Conservation (phyloP, 2,888 invertebrate species). For the Caenorhabditis sinica region DNA sequence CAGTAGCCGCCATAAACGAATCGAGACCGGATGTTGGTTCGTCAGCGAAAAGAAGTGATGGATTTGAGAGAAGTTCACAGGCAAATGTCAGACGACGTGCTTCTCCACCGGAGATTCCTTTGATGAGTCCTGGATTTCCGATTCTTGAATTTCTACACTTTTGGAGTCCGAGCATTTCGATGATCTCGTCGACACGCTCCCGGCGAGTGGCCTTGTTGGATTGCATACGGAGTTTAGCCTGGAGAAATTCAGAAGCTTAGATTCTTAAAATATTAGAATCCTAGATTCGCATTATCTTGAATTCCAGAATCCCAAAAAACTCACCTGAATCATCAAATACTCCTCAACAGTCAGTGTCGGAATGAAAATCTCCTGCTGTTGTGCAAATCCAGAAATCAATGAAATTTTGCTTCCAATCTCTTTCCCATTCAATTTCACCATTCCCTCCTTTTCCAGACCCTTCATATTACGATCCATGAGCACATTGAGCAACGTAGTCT, state of each 20-base stretch:
- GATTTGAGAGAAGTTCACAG: conserved; percentile 92
- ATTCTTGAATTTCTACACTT: conserved; percentile 94
- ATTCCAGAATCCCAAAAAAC: not conserved
- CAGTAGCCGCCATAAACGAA: conserved; percentile 93
- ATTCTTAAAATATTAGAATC: not conserved
- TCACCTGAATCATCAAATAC: conserved; percentile 77
- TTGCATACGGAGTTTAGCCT: conserved; percentile 83
- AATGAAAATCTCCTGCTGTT: conserved; percentile 81
- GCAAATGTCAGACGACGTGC: conserved; percentile 89
- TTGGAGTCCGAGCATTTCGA: conserved; percentile 90
- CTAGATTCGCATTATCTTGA: not conserved
- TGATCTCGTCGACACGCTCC: conserved; percentile 85
- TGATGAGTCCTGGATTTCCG: conserved; percentile 90
- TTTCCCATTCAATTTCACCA: conserved; percentile 68
- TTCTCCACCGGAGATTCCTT: conserved; percentile 89
- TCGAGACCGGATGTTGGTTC: conserved; percentile 94
- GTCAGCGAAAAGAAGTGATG: conserved; percentile 95
- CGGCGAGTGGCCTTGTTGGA: not conserved
- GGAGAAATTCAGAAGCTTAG: not conserved
- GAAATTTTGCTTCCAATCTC: conserved; percentile 68
- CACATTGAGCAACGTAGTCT: conserved; percentile 94
- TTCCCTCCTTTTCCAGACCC: conserved; percentile 81
- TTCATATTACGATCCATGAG: conserved; percentile 85
- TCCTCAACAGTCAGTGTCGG: conserved; percentile 79
- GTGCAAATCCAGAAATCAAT: conserved; percentile 76